phyloP scores from a whole-genome alignment of 2,113 vertebrate genomes.

The Austrofundulus limnaeus region DNA sequence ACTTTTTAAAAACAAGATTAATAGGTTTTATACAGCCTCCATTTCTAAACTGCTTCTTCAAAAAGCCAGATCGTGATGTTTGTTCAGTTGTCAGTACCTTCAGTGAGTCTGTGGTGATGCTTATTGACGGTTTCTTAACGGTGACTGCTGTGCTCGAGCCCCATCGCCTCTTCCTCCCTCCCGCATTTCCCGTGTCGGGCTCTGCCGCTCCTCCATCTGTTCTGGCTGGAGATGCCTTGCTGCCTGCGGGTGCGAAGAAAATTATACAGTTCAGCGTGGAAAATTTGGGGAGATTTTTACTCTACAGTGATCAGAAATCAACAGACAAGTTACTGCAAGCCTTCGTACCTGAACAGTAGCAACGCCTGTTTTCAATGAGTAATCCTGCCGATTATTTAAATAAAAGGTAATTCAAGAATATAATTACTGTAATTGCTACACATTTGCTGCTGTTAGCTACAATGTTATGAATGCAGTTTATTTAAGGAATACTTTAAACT shows the following conservation, averaged over 20 bases:
- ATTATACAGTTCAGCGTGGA: background rate
- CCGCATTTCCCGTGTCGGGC: slow-evolving; percentile 75
- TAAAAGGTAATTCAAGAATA: background rate
- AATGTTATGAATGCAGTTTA: background rate
- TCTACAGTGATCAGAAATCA: background rate
- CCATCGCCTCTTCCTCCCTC: slow-evolving; percentile 88
- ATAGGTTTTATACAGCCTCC: no score
- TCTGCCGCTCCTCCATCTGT: slow-evolving; percentile 63
- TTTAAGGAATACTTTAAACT: no score
- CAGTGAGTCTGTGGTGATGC: slow-evolving; percentile 91
- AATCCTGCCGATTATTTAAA: background rate
- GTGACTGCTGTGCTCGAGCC: slow-evolving; percentile 89
- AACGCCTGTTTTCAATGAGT: slow-evolving; percentile 7
- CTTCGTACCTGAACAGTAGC: background rate
- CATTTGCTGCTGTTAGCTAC: background rate
- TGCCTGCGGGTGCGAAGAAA: slow-evolving; percentile 51
- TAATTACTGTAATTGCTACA: background rate
- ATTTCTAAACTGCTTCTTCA: no score
- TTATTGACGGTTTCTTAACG: slow-evolving; percentile 91
- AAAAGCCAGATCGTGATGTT: no score
- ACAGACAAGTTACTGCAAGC: slow-evolving; percentile 14
- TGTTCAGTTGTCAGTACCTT: slow-evolving; percentile 81
- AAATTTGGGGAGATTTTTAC: background rate
- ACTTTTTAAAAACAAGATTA: no score
- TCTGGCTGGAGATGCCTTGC: slow-evolving; percentile 66